Evolutionary conservation across 1,140 invertebrate genomes (phyloP), one percentile per base, ranked within the genome.

Genomic region (Drosophila baimaii): DNA sequence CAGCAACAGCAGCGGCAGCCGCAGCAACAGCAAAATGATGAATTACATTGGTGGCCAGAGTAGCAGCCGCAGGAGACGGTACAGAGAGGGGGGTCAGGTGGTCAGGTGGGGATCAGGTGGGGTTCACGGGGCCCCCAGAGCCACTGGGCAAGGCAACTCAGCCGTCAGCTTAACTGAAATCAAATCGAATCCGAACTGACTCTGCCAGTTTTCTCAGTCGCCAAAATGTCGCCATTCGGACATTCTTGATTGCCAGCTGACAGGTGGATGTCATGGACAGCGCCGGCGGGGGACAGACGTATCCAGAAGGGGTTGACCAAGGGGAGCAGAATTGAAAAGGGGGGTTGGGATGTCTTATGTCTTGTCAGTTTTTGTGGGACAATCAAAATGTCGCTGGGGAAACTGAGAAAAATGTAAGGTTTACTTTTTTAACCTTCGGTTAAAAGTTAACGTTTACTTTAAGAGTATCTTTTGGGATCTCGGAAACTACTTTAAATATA

Each of bases 211-310:
- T 69, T 61, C 46, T 47, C 57, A 41, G 47, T 63, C 57, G 69
- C 69, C 58, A 54, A 74, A 74, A 76, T 62, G 71, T 79, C 72
- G 72, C 62, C 73, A 37, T 35, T 69, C 62, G 73, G 79, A 82
- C 83, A 88, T 77, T 88, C 85, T 83, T 88, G 76, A 83, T 83
- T 88, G 79, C 66, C 83, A 88, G 76, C 54, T 82, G 79, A 81
- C 79, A 75, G 68, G 44, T 79, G 66, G 66, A 66, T 51, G 63
- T 65, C 25, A 44, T 52, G 49, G 51, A 35, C 13, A 35, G 15
- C 15, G 8, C 4, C 13, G 8, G 29, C 7, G 7, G 29, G 43
- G 17, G 37, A 17, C 13, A 25, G 41, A n/a, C 41, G 61, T 46
- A 27, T 21, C n/a, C 9, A 27, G 21, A 35, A 9, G 33, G 27